Evolutionary conservation across 2,797 vertebrate genomes (phyloP), one percentile per base, ranked within the genome.

Genomic region (Onychomys torridus): DNA sequence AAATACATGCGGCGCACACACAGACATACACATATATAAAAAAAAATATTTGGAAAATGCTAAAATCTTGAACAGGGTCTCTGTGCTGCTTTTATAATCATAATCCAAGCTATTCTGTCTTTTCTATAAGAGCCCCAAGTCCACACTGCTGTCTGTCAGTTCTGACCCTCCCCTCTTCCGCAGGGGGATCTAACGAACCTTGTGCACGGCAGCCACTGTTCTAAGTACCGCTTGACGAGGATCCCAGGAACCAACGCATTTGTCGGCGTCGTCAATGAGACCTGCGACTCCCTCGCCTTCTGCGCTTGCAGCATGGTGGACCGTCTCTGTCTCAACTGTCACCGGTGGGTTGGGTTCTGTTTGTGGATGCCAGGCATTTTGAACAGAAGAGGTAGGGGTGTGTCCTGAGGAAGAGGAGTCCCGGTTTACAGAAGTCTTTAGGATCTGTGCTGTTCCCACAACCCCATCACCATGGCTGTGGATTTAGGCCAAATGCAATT

Each of bases 261-360:
- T 5, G 99, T 99, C 3, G 99, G 99, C 21, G 99, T 99, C 0
- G 99, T 99, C 97, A 99, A 99, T 0, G 99, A 99, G 98, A 99
- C 99, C 0, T 99, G 99, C 0, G 99, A 99, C 97, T 99, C 99
- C 0, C 99, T 99, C 67, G 99, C 99, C 1, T 99, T 99, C 99
- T 99, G 99, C 2, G 99, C 99, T 83, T 99, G 99, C 97, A 99
- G 99, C 97, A 99, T 99, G 67, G 99, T 99, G 89, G 99, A 99
- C 98, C 99, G 99, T 1, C 99, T 99, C 91, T 99, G 99, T 96
- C 99, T 99, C 97, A 99, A 99, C 99, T 99, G 99, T 98, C 99
- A 99, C 99, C 99, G 99, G 99, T 99, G 73, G 46, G 55, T 49
- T 34, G 3, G 29, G 16, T 11, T 93, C 75, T 89, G 49, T 89